phyloP scores from a whole-genome alignment of 1,140 invertebrate genomes.

The Zaprionus ornatus region DNA sequence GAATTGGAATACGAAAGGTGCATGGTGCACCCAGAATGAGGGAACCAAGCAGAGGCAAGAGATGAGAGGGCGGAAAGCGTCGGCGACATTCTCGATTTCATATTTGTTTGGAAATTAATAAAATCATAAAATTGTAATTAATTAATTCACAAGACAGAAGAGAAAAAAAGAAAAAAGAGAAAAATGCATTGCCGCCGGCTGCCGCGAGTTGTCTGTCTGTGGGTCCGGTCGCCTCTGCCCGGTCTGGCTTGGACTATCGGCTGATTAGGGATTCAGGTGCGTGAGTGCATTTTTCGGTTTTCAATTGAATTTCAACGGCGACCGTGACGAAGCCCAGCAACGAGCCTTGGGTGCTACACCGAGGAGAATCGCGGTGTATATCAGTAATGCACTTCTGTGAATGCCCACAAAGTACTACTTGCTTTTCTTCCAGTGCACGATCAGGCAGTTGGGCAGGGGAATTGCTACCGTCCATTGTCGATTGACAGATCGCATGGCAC shows the following conservation, averaged over 20 bases:
- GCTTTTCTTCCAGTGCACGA: background rate
- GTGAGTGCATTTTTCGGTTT: constrained; percentile 75
- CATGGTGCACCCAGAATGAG: constrained; percentile 14
- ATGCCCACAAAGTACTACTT: background rate
- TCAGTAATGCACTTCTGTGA: background rate
- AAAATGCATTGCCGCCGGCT: constrained; percentile 64
- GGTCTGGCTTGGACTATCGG: constrained; percentile 40
- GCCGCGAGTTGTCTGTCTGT: constrained; percentile 31
- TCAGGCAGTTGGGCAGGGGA: background rate
- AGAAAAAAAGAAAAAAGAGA: constrained; percentile 36
- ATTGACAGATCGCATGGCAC: constrained; percentile 70
- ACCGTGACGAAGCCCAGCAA: constrained; percentile 39
- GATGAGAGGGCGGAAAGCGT: constrained; percentile 20
- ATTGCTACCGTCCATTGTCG: constrained; percentile 36
- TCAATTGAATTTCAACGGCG: constrained; percentile 68
- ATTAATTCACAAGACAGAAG: constrained; percentile 62
- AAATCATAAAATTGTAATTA: constrained; percentile 80
- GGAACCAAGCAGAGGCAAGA: background rate
- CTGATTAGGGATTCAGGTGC: constrained; percentile 80
- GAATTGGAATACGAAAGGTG: constrained; percentile 63
- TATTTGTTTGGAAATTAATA: constrained; percentile 76
- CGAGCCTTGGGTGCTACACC: constrained; percentile 49
- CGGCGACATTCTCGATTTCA: constrained; percentile 34
- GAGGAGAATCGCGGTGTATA: background rate
- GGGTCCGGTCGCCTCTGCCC: constrained; percentile 34